Conservation (phyloP, 1,140 invertebrate species). For the Nautilus pompilius region DNA sequence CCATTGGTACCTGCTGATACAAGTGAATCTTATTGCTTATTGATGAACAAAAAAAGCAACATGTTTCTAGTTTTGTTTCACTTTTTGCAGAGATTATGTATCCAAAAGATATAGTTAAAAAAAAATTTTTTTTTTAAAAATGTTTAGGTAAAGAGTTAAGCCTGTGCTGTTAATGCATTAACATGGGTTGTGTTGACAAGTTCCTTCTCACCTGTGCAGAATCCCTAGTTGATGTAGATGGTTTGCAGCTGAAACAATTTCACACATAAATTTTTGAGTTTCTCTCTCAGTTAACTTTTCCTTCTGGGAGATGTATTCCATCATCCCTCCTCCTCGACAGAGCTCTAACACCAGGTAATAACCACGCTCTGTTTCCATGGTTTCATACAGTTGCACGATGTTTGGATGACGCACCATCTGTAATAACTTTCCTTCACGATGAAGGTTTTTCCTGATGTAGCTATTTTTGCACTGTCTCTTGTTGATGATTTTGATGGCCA, state of each 20-base stretch:
- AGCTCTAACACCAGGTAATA: constrained; percentile 54
- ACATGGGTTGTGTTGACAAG: too few relatives aligned
- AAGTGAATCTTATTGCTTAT: too few relatives aligned
- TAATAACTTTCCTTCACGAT: constrained; percentile 48
- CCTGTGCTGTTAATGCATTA: too few relatives aligned
- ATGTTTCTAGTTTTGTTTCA: too few relatives aligned
- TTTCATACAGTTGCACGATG: constrained; percentile 47
- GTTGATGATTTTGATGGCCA: constrained; percentile 54
- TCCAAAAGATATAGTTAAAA: too few relatives aligned
- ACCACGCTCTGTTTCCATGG: constrained; percentile 54
- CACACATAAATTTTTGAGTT: constrained; percentile 45
- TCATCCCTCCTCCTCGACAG: constrained; percentile 50
- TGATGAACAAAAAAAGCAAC: too few relatives aligned
- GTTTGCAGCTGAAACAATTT: constrained; percentile 52
- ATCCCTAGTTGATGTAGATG: constrained; percentile 50
- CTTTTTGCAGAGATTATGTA: too few relatives aligned
- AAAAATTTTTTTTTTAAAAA: too few relatives aligned
- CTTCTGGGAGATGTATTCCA: constrained; percentile 49
- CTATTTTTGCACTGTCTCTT: constrained; percentile 47
- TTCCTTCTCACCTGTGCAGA: constrained; percentile 48
- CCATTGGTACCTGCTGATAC: too few relatives aligned
- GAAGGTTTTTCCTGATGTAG: constrained; percentile 52
- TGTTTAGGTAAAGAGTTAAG: too few relatives aligned
- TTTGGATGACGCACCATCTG: constrained; percentile 50
- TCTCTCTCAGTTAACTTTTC: constrained; percentile 45